Base-by-base conservation (phyloP, 2,797 vertebrate genomes). In the Lagocephalus sceleratus region DNA sequence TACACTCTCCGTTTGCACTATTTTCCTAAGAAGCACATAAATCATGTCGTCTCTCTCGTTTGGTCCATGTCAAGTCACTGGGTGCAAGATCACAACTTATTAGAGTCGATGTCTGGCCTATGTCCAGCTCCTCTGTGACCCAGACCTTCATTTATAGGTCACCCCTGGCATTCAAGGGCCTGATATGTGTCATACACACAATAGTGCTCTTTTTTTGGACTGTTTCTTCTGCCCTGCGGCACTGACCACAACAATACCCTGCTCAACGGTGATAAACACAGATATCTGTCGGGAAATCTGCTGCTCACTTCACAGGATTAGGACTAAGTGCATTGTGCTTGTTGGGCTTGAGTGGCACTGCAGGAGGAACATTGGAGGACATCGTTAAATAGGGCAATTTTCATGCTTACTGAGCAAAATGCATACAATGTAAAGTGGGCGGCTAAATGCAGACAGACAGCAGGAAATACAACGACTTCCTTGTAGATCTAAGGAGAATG, bases 321-420 rank as follows among this genome's bases (percentile, higher is more conserved):
- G 55, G 41, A 46, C 54, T 21, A 26, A 9, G 52, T 51, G 40
- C 40, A 42, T n/a, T n/a, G 40, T 2, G 40, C 14, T 15, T 9
- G 16, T 42, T n/a, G 16, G 40, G 40, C 8, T n/a, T 2, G 40
- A 42, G 40, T 19, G 40, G 40, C 40, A 10, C 69, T 75, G 71
- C 40, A 42, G n/a, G 63, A 74, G 25, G 43, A 54, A 43, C 59
- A 64, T 29, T 49, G 62, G 51, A 73, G 70, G 70, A 48, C 17
- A n/a, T 68, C 65, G 51, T 71, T 87, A 89, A 84, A 86, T 87
- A 70, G 89, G 80, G 54, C 87, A 74, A 86, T 85, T 75, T 89
- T 90, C 82, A 90, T 85, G 86, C 84, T 75, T 9, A 43, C 71
- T 88, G 87, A 81, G 38, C 81, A 80, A 83, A 79, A 84, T 59